Percentiles rank a stretch among this genome's conserved stretches.
phyloP scores from a whole-genome alignment of 2,797 vertebrate genomes.

The Macrochelys suwanniensis region DNA sequence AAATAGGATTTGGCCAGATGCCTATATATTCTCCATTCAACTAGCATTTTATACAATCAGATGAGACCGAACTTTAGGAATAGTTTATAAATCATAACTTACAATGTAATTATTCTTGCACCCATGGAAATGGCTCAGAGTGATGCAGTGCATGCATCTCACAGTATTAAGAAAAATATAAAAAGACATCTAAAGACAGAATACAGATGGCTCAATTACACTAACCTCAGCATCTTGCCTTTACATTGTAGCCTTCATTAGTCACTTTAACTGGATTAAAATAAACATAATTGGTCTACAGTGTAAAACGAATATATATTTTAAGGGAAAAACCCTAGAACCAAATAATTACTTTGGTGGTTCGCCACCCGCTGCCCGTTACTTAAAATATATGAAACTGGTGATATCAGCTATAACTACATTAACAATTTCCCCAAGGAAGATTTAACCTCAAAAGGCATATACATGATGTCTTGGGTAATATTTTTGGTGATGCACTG shows the following conservation, averaged over 20 bases:
- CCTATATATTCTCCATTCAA: conserved; percentile 22
- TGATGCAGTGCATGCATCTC: conserved; percentile 33
- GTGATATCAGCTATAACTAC: neutral
- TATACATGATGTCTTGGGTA: neutral
- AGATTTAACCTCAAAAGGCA: conserved; percentile 3
- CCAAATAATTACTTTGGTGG: neutral
- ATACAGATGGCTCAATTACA: conserved; percentile 55
- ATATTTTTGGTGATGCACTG: conserved; percentile 9
- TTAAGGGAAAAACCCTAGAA: conserved; percentile 40
- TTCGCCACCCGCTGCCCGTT: neutral
- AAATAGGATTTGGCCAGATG: neutral
- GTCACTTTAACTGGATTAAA: conserved; percentile 68
- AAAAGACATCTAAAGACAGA: conserved; percentile 28
- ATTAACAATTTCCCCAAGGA: neutral
- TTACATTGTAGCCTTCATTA: conserved; percentile 15
- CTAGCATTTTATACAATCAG: conserved; percentile 56
- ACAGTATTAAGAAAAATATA: conserved; percentile 41
- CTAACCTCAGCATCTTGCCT: conserved; percentile 40
- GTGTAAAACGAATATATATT: neutral
- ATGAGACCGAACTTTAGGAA: conserved; percentile 65
- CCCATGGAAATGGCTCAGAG: conserved; percentile 66
- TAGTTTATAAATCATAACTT: conserved; percentile 72
- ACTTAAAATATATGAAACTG: conserved; percentile 2
- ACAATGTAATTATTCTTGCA: conserved; percentile 70
- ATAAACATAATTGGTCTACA: conserved; percentile 52